A percentile compares a stretch with the other conserved stretches of the same genome.
Evolutionary conservation across 2,888 invertebrate species (phyloP).

Genomic region (Xylota sylvarum): DNA sequence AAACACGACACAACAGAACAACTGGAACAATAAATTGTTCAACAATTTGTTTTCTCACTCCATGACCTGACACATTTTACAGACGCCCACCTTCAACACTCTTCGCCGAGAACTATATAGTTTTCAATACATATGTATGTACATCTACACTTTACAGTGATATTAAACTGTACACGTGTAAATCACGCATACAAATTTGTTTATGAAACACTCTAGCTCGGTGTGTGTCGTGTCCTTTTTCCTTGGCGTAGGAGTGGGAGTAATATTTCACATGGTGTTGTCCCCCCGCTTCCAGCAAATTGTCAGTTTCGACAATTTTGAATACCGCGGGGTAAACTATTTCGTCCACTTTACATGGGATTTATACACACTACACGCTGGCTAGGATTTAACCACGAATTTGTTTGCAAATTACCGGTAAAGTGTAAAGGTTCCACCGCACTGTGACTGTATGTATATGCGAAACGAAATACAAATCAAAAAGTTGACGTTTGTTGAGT

Average conservation of each 20-base stretch:
- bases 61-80: slow-evolving; percentile 32
- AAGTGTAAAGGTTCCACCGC: slow-evolving; percentile 4
- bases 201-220: slow-evolving; percentile 8
- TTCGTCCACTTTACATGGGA: slow-evolving; percentile 55
- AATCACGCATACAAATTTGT: slow-evolving; percentile 27
- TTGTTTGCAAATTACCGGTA: slow-evolving; percentile 56
- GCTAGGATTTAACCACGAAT: slow-evolving; percentile 57
- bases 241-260: background rate
- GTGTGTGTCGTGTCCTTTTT: background rate
- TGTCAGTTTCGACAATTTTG: slow-evolving; percentile 46
- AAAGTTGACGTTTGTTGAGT: slow-evolving; percentile 38
- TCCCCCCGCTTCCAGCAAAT: slow-evolving; percentile 14
- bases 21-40: slow-evolving; percentile 71
- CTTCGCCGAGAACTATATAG: background rate
- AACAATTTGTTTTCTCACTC: slow-evolving; percentile 71
- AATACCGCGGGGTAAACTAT: slow-evolving; percentile 32
- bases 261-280: background rate
- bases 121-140: background rate
- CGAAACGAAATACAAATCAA: slow-evolving; percentile 37
- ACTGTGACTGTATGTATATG: background rate
- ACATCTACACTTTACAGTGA: background rate
- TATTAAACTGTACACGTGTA: slow-evolving; percentile 13
- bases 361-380: slow-evolving; percentile 21
- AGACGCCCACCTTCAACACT: background rate
- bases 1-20: background rate